Base-by-base conservation (phyloP, 2,888 invertebrate species). In the Bellardia bayeri region DNA sequence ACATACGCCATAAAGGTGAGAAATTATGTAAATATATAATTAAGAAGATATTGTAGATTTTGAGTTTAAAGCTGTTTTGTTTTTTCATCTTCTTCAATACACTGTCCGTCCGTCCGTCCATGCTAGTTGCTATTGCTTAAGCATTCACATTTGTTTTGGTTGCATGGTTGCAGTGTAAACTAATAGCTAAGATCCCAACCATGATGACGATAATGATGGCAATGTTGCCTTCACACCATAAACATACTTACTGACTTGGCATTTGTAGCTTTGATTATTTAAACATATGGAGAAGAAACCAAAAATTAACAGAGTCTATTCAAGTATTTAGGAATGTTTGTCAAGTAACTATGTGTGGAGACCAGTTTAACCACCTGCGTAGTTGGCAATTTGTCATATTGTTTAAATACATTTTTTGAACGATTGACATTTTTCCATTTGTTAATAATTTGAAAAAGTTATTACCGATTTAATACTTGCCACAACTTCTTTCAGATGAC, bases 371-470 rank as follows among this genome's bases (percentile, higher is more conserved):
- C 82, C 84, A 89, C 88, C 89, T 90, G 88, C 85, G 83, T 86
- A 72, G 89, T 89, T 85, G 89, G 91, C 91, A 91, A 92, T 92
- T 92, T 93, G 93, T 92, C 92, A 92, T 91, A 89, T 90, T 91
- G 91, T 92, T 92, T 91, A 92, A 91, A 90, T 91, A 90, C 89
- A 90, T 90, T 88, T 89, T 90, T 89, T 89, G 90, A 90, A 88
- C 90, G 90, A 91, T 91, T 92, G 92, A 92, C 92, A 91, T 80
- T 87, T 86, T 86, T 86, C 86, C 86, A 86, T 82, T 86, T 87
- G 88, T 89, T 82, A 86, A 79, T 86, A 79, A 82, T 86, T 82
- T 78, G 49, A 72, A 86, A 71, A 86, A 51, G 14, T 80, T 79
- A 72, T 79, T 82, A 84, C 80, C 78, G 69, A n/a, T 74, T 81